phyloP scores from a whole-genome alignment of 2,797 vertebrate species.

The Myiothlypis coronata region DNA sequence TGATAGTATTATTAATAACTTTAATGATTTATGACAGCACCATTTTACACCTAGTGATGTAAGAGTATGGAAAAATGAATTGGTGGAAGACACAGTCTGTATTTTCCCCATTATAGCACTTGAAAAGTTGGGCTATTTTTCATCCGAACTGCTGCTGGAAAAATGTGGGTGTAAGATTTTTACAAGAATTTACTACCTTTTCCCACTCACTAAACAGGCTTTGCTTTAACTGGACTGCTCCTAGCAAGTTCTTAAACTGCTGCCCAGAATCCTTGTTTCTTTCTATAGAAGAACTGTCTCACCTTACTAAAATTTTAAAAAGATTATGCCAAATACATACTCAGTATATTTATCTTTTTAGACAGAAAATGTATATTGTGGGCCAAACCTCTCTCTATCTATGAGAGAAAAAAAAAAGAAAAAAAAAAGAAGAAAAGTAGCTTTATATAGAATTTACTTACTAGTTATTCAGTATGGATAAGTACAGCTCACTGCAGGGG shows the following conservation, averaged over 20 bases:
- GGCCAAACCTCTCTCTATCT: not conserved
- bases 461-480: not conserved
- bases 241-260: not conserved
- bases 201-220: not conserved
- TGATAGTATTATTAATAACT: not conserved
- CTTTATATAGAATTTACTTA: not conserved
- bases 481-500: not conserved
- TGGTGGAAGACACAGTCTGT: not conserved
- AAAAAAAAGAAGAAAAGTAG: not conserved
- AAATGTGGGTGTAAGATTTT: not conserved
- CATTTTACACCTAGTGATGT: not conserved
- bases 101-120: not conserved
- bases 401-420: not conserved
- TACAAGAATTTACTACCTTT: not conserved
- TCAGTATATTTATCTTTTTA: not conserved
- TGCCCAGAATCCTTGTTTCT: not conserved
- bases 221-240: not conserved
- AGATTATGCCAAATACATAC: not conserved
- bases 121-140: not conserved
- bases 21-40: not conserved
- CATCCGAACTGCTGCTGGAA: not conserved
- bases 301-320: not conserved
- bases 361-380: not conserved
- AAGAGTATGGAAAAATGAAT: not conserved
- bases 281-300: not conserved